Conservation (phyloP, 1,140 invertebrate genomes). For the Danaus melanippus region DNA sequence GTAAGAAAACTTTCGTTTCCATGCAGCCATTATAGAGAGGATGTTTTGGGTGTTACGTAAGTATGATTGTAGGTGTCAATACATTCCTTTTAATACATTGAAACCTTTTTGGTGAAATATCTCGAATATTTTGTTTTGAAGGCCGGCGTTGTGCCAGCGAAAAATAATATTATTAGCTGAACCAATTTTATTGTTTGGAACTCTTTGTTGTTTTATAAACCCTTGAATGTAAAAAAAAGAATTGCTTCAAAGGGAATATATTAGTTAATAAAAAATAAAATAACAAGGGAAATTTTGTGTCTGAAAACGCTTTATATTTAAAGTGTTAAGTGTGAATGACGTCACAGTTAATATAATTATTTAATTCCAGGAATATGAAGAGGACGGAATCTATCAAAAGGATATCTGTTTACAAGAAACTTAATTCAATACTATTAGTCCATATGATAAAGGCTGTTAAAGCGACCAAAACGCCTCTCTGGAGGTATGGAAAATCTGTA, state of each 20-base stretch:
- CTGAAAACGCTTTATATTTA: neutral
- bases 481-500: slow-evolving; percentile 35
- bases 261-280: too few species aligned
- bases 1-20: slow-evolving; percentile 14
- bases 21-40: slow-evolving; percentile 46
- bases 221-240: too few species aligned
- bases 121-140: too few species aligned
- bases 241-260: too few species aligned
- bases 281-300: too few species aligned
- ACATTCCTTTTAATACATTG: too few species aligned
- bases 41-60: slow-evolving; percentile 34
- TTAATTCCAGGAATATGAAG: slow-evolving; percentile 35
- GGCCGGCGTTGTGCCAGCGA: too few species aligned
- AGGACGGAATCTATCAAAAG: slow-evolving; percentile 30
- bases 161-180: too few species aligned
- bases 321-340: neutral
- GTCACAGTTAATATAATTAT: neutral
- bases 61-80: slow-evolving; percentile 14
- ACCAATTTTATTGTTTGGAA: too few species aligned
- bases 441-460: slow-evolving; percentile 39
- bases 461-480: slow-evolving; percentile 33
- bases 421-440: slow-evolving; percentile 37
- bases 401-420: slow-evolving; percentile 43
- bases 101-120: too few species aligned
- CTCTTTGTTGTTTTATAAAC: too few species aligned